Conservation (phyloP, 2,113 vertebrate species). For the Psammodynastes pulverulentus region DNA sequence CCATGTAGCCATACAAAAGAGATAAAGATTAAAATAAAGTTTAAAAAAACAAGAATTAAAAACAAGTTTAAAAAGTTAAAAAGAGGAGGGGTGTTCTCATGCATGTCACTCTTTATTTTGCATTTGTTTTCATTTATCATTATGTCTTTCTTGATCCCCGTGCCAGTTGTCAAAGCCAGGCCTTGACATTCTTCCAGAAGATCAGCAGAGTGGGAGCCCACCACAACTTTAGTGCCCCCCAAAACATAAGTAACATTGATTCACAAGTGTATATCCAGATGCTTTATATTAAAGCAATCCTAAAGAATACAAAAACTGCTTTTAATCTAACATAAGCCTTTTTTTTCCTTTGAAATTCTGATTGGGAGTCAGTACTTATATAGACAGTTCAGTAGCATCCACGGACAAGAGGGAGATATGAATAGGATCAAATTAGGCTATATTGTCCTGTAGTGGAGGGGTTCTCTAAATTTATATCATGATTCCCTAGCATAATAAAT, state of each 20-base stretch:
- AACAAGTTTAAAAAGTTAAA: not conserved
- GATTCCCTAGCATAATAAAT: not conserved
- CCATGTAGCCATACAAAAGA: not conserved
- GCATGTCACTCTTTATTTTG: not conserved
- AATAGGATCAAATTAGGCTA: not conserved
- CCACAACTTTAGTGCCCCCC: not conserved
- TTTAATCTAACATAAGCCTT: not conserved
- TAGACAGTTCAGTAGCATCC: not conserved
- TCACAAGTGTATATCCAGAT: not conserved
- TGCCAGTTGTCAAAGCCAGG: not conserved
- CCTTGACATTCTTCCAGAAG: not conserved
- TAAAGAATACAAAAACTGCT: not conserved
- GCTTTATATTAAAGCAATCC: not conserved
- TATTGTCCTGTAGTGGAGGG: not conserved
- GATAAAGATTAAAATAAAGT: not conserved
- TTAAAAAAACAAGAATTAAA: not conserved
- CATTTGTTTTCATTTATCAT: not conserved
- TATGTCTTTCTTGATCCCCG: not conserved
- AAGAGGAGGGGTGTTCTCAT: not conserved
- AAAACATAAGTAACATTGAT: not conserved
- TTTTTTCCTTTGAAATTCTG: not conserved
- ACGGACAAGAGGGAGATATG: not conserved
- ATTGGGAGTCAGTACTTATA: not conserved
- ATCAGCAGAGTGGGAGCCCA: not conserved
- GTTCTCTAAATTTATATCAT: not conserved